Evolutionary conservation across 2,113 vertebrate species (phyloP), one percentile per base, ranked within the genome.

Genomic region (Myiozetetes cayanensis): DNA sequence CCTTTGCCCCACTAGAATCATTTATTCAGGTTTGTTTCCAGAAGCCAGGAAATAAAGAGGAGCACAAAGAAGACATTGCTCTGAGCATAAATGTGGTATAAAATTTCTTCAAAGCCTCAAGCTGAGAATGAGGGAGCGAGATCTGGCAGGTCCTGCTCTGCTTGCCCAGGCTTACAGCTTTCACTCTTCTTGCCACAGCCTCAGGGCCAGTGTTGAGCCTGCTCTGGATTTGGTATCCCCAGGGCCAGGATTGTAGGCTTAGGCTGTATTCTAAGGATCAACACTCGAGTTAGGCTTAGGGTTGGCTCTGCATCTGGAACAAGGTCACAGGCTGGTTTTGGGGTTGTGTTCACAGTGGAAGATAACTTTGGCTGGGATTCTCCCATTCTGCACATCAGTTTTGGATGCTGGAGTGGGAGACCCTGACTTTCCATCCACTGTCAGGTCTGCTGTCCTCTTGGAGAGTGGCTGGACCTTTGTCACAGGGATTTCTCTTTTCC

Each of bases 401-500:
- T 14, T 16, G 8, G 25, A 43, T 70, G 35, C n/a, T 10, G 3
- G 72, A 71, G 24, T 1, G 0, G 49, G 35, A 80, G 17, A 62
- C 22, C 15, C 22, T 75, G 70, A 58, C 9, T 44, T 81, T 56
- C 62, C 25, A 30, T 56, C 14, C 2, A 2, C 27, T 6, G 0
- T 52, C n/a, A 55, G 59, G n/a, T 61, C 41, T 3, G 1, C 43
- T 31, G 9, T 65, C 28, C 25, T 87, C 18, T 20, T 8, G 2
- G 52, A 65, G 41, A 50, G 35, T 43, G 39, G 28, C 61, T 41
- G 28, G 31, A 13, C 22, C 28, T 71, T 66, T 8, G 0, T n/a
- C 63, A 27, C 0, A 0, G 9, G 35, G 19, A 31, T 66, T 83
- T 82, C 66, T 76, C 2, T 0, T 31, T 63, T n/a, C 68, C 21